Conservation (phyloP, 2,113 vertebrate species). For the Brachyhypopomus occidentalis region DNA sequence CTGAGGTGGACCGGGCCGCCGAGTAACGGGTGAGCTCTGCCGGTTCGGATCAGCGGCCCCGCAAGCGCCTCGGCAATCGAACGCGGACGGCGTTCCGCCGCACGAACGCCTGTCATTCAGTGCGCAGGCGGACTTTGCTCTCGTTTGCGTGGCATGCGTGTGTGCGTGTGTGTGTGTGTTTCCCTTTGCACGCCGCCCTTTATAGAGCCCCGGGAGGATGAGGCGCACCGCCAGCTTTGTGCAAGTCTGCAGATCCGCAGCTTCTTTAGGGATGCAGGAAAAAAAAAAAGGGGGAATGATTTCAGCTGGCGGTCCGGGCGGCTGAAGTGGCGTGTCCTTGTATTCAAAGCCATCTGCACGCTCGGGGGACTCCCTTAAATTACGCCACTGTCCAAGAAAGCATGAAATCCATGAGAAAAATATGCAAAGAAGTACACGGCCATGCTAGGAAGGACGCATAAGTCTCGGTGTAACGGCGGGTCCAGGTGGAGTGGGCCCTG, state of each 20-base stretch:
- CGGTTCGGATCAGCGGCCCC: not conserved
- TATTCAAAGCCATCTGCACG: slow-evolving; percentile 13
- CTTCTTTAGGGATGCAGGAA: not conserved
- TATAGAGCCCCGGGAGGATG: too few species aligned
- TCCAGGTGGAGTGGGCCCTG: slow-evolving; percentile 13
- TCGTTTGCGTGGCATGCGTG: not conserved
- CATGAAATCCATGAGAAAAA: slow-evolving; percentile 20
- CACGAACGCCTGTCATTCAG: not conserved
- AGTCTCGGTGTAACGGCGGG: slow-evolving; percentile 20
- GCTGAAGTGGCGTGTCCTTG: slow-evolving; percentile 5
- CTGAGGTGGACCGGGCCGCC: too few species aligned
- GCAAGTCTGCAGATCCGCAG: not conserved
- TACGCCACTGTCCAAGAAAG: not conserved
- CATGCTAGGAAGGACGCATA: slow-evolving; percentile 27
- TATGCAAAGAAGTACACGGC: slow-evolving; percentile 6
- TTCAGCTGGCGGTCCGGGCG: slow-evolving; percentile 1
- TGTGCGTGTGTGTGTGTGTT: too few species aligned
- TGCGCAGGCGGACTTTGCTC: not conserved
- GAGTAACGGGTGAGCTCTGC: not conserved
- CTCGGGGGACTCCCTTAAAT: slow-evolving; percentile 31
- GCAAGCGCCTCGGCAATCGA: not conserved
- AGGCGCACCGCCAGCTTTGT: not conserved
- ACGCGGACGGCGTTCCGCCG: not conserved
- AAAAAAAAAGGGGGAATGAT: not conserved
- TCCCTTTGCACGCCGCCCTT: too few species aligned